These are phyloP conservation scores for Stratiolaelaps scimitus DNA, from an alignment of 1,140 invertebrate genomes.

Conservation along the genomic window DNA sequence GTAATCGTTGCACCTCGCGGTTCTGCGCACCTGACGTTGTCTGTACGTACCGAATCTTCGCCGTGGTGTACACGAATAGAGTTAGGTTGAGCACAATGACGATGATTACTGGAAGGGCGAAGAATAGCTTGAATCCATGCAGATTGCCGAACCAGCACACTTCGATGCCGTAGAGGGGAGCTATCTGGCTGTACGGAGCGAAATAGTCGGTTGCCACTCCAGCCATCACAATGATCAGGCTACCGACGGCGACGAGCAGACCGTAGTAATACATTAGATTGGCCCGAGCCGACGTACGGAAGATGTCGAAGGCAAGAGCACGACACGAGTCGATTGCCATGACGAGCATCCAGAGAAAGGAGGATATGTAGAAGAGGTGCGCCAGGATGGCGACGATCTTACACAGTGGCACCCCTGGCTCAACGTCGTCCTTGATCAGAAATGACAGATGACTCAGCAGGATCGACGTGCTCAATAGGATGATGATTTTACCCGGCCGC, in stretches of 20 bases:
- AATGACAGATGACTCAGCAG: slow-evolving; percentile 6
- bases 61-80: slow-evolving; percentile 35
- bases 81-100: slow-evolving; percentile 34
- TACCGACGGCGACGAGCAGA: neutral
- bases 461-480: neutral
- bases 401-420: neutral
- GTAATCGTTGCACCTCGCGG: slow-evolving; percentile 38
- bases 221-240: neutral
- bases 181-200: neutral
- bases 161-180: slow-evolving; percentile 29
- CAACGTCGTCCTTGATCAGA: slow-evolving; percentile 5
- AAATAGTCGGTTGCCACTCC: neutral
- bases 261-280: neutral
- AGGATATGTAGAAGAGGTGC: slow-evolving; percentile 41
- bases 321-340: slow-evolving; percentile 42
- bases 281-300: neutral
- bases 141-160: slow-evolving; percentile 32
- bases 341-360: slow-evolving; percentile 44
- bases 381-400: slow-evolving; percentile 35
- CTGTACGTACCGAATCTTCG: slow-evolving; percentile 31
- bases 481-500: slow-evolving; percentile 10
- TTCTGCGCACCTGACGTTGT: slow-evolving; percentile 28
- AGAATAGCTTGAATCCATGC: slow-evolving; percentile 33
- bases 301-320: neutral
- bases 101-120: slow-evolving; percentile 35